phyloP scores from a whole-genome alignment of 2,113 vertebrate species.

The Pholis gunnellus region DNA sequence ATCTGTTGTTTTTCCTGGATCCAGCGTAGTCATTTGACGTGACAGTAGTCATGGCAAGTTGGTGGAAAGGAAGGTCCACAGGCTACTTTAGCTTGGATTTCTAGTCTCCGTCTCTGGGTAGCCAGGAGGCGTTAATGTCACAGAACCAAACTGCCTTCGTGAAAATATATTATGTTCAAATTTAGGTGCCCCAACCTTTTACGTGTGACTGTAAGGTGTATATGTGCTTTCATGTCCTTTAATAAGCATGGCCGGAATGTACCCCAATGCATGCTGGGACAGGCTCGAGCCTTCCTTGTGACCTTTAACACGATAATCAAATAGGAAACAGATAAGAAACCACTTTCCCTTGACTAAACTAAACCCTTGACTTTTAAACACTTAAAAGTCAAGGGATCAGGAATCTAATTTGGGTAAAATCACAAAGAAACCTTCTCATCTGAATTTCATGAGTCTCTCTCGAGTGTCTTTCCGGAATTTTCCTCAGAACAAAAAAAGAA shows the following conservation, averaged over 20 bases:
- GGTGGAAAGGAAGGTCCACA: too few species aligned
- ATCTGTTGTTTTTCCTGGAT: neutral
- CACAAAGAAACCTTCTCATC: neutral
- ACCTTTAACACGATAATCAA: neutral
- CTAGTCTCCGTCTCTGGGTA: too few species aligned
- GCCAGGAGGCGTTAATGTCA: too few species aligned
- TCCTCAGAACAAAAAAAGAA: constrained; percentile 23
- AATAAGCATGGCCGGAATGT: neutral
- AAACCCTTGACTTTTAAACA: neutral
- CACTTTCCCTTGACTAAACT: neutral
- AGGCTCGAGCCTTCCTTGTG: neutral
- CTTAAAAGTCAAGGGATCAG: neutral
- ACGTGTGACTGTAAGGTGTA: neutral
- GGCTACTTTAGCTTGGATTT: too few species aligned
- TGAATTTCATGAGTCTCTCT: constrained; percentile 35
- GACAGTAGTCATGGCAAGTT: neutral
- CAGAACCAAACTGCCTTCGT: neutral
- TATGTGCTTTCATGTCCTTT: neutral
- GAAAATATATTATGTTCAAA: neutral
- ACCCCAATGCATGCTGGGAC: neutral
- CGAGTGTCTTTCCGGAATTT: neutral
- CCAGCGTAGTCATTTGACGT: neutral
- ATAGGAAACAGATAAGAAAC: neutral
- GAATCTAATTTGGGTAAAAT: constrained; percentile 31
- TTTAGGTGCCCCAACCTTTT: neutral